A percentile compares a stretch with the other conserved stretches of the same genome.
Conservation (phyloP, 2,888 invertebrate genomes). For the Polymixis lichenea region DNA sequence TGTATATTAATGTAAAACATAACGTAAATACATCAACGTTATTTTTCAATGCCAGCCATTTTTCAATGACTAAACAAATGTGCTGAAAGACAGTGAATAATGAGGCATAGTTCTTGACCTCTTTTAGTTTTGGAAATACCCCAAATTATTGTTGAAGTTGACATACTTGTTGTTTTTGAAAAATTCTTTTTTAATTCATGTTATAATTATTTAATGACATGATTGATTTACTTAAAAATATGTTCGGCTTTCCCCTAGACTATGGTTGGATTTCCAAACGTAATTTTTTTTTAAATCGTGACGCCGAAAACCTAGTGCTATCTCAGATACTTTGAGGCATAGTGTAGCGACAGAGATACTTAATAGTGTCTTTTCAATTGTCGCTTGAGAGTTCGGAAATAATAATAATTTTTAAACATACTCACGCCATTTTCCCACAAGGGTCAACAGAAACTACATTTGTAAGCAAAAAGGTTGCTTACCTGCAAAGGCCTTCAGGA, state of each 20-base stretch:
- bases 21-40: slow-evolving; percentile 20
- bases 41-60: slow-evolving; percentile 30
- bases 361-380: background rate
- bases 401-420: background rate
- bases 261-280: background rate
- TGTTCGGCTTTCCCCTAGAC: background rate
- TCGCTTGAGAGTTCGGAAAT: background rate
- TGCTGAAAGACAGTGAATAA: slow-evolving; percentile 50
- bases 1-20: slow-evolving; percentile 3
- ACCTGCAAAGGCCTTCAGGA: slow-evolving; percentile 99
- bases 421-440: too few species aligned
- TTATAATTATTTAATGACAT: slow-evolving; percentile 19
- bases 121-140: slow-evolving; percentile 46
- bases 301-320: background rate
- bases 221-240: background rate
- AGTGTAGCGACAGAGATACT: background rate
- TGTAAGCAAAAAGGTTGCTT: background rate
- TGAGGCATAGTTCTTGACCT: slow-evolving; percentile 35
- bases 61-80: slow-evolving; percentile 25
- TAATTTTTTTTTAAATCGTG: background rate
- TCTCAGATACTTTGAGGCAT: background rate
- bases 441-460: background rate
- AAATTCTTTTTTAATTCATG: slow-evolving; percentile 9
- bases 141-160: slow-evolving; percentile 44
- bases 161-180: slow-evolving; percentile 40